Conservation (phyloP, 2,888 invertebrate genomes). For the Thecocarcelia acutangulata region DNA sequence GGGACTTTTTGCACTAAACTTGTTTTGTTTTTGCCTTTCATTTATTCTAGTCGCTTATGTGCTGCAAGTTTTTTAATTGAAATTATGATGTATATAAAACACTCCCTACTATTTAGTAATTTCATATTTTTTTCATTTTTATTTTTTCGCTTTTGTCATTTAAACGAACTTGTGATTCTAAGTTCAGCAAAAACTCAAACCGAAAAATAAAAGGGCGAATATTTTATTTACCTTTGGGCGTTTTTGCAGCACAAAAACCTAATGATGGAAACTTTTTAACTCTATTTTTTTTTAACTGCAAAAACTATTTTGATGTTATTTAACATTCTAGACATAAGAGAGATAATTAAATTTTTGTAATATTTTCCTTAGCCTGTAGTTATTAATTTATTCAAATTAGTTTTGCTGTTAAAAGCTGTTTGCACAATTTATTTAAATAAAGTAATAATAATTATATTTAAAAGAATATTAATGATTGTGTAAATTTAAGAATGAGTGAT, state of each 20-base stretch:
- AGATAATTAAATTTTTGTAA: constrained; percentile 61
- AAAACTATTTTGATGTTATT: constrained; percentile 60
- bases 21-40: constrained; percentile 10
- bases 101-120: constrained; percentile 49
- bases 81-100: constrained; percentile 58
- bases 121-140: constrained; percentile 39
- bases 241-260: constrained; percentile 32
- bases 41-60: constrained; percentile 17
- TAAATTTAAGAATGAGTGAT: no score
- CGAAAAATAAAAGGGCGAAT: constrained; percentile 34
- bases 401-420: background rate
- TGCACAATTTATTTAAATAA: no score
- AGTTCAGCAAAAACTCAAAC: constrained; percentile 33
- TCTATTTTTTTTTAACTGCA: background rate
- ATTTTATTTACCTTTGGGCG: constrained; percentile 57
- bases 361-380: constrained; percentile 21
- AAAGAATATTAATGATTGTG: no score
- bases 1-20: constrained; percentile 39
- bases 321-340: constrained; percentile 55
- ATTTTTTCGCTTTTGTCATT: constrained; percentile 51
- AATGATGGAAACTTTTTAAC: constrained; percentile 32
- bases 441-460: no score
- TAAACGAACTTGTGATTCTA: constrained; percentile 20
- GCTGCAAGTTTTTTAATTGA: constrained; percentile 57
- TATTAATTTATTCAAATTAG: constrained; percentile 8